Evolutionary conservation across 2,113 vertebrate species (phyloP), one percentile per base, ranked within the genome.

Genomic region (Microcebus jonahi): DNA sequence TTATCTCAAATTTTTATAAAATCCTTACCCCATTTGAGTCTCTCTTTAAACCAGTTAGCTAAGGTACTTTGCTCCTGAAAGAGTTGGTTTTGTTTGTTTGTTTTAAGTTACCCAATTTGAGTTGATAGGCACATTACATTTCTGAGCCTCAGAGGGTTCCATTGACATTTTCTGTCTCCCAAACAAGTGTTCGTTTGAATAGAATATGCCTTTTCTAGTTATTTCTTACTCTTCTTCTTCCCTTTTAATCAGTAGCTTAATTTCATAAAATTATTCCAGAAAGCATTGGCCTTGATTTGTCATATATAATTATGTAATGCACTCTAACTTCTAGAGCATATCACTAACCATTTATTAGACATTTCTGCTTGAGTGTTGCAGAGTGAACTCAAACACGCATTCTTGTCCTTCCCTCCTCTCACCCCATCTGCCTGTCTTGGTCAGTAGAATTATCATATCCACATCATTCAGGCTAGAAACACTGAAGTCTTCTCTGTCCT

Each of bases 221-320:
- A 53, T 31, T 68, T 86, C 53, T 95, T 76, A 57, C 8, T 65
- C 10, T 36, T 39, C 48, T 6, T 65, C 45, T 90, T 71, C 8
- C 31, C 9, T 79, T 86, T 68, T 61, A 50, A 50, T 36, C 8
- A 39, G 29, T 82, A 77, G 20, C n/a, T 97, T 88, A 31, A 55
- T 75, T 89, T 81, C 48, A 82, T 12, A 83, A 53, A 94, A n/a
- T 79, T 87, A 83, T 36, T 94, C 27, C 68, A 90, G 61, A 75
- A 95, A 21, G 39, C 57, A 25, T 4, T 73, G 27, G 18, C 23
- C 21, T 85, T 34, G 29, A 53, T 59, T 48, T 73, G 17, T 53
- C 31, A n/a, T n/a, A 7, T 21, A 12, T 25, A 87, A 68, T 29
- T 75, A 68, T 59, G 9, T 59, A 36, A 57, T 36, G 9, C 6